These are phyloP conservation scores for Stenurella melanura DNA, from an alignment of 2,888 invertebrate species.

Conservation along the genomic window DNA sequence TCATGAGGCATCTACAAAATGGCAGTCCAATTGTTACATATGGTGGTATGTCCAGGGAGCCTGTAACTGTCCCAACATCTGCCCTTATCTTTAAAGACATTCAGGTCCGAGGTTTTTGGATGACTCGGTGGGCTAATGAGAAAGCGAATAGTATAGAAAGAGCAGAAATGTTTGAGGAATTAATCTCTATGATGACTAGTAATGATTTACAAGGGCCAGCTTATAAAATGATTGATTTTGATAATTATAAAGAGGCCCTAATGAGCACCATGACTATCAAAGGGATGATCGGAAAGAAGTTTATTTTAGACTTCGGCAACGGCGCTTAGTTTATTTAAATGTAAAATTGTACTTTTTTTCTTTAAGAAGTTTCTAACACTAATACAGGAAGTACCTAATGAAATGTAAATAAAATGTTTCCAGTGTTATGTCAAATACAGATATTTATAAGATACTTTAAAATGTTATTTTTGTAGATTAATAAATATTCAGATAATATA, in stretches of 20 bases:
- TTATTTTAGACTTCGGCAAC: constrained; percentile 78
- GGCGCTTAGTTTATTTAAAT: neutral
- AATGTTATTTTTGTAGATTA: too few relatives aligned
- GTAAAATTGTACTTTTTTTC: too few relatives aligned
- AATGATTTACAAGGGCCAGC: constrained; percentile 84
- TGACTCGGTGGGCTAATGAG: constrained; percentile 87
- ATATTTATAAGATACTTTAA: too few relatives aligned
- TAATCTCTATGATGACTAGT: constrained; percentile 82
- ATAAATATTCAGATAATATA: too few relatives aligned
- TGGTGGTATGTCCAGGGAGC: constrained; percentile 95
- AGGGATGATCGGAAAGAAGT: constrained; percentile 87
- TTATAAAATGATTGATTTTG: constrained; percentile 82
- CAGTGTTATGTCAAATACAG: too few relatives aligned
- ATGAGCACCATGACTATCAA: constrained; percentile 80
- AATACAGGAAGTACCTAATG: too few relatives aligned
- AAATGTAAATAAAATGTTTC: too few relatives aligned
- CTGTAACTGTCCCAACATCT: constrained; percentile 87
- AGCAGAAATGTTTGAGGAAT: constrained; percentile 83
- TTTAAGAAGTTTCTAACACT: too few relatives aligned
- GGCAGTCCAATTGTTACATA: constrained; percentile 92
- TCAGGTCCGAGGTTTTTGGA: constrained; percentile 89
- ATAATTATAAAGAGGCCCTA: constrained; percentile 85
- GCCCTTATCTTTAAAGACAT: constrained; percentile 90
- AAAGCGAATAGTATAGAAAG: constrained; percentile 77
- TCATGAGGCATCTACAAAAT: constrained; percentile 83